phyloP scores from a whole-genome alignment of 2,113 vertebrate species.

The Pluvialis apricaria region DNA sequence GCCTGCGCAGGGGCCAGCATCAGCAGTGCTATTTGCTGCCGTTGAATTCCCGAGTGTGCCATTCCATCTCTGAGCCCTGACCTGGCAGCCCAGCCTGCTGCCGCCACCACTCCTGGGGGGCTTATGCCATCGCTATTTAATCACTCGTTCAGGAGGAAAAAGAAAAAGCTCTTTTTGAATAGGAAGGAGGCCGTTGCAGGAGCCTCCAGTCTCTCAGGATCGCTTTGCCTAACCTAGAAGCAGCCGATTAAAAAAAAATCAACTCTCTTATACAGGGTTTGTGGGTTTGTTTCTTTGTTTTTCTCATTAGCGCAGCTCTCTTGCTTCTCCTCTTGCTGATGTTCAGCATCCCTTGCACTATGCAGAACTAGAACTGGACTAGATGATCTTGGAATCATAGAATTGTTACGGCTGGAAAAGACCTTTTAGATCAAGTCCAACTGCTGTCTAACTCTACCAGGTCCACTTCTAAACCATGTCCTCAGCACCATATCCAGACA shows the following conservation, averaged over 20 bases:
- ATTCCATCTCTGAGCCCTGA: fast-evolving
- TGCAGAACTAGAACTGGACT: neutral
- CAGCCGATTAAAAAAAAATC: neutral
- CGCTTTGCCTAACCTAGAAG: neutral
- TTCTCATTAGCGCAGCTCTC: neutral
- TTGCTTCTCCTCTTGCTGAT: neutral
- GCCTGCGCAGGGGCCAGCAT: fast-evolving
- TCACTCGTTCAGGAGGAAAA: neutral
- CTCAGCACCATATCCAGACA: too few relatives aligned
- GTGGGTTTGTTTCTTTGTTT: too few relatives aligned
- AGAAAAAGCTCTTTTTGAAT: neutral
- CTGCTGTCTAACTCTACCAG: too few relatives aligned
- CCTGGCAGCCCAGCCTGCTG: neutral
- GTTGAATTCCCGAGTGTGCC: fast-evolving
- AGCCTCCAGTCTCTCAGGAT: neutral
- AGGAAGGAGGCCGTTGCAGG: neutral
- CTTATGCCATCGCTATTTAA: fast-evolving
- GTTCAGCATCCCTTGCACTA: neutral
- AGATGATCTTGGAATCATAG: too few relatives aligned
- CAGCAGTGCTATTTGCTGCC: neutral
- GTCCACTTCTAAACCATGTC: too few relatives aligned
- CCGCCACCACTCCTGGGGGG: fast-evolving
- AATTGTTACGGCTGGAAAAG: too few relatives aligned
- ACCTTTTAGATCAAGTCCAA: too few relatives aligned
- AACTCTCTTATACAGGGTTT: neutral